phyloP scores from a whole-genome alignment of 2,113 vertebrate species.

The Arothron firmamentum region DNA sequence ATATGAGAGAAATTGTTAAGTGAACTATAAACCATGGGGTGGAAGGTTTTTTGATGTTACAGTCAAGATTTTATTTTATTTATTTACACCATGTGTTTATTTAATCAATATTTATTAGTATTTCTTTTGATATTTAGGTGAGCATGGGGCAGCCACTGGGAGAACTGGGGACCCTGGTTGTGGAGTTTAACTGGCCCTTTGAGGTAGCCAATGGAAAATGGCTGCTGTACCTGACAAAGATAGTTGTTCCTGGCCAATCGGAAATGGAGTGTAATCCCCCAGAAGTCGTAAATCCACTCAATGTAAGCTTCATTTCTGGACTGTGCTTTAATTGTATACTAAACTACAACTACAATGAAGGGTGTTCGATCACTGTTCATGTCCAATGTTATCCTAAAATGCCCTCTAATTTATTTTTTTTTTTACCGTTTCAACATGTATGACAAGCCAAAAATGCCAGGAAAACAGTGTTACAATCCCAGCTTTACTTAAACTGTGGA shows the following conservation, averaged over 20 bases:
- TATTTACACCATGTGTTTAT: conserved; percentile 7
- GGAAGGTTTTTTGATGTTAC: conserved; percentile 44
- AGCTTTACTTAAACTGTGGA: no score
- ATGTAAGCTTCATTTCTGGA: not conserved
- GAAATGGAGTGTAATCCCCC: conserved; percentile 77
- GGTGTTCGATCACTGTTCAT: no score
- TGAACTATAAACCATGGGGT: conserved; percentile 12
- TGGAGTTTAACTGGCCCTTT: conserved; percentile 89
- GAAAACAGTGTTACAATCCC: no score
- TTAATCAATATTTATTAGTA: not conserved
- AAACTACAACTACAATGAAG: no score
- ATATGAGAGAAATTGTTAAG: no score
- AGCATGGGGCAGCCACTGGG: conserved; percentile 74
- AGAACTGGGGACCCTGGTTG: conserved; percentile 77
- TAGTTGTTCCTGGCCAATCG: conserved; percentile 70
- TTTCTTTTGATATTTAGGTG: conserved; percentile 70
- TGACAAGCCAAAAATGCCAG: no score
- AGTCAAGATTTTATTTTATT: not conserved
- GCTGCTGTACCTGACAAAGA: conserved; percentile 90
- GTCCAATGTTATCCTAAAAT: no score
- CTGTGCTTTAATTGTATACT: not conserved
- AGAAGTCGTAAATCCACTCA: conserved; percentile 80
- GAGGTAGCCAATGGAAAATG: conserved; percentile 91
- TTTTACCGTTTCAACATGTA: no score
- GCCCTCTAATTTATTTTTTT: no score